Percentiles rank a stretch among this genome's conserved stretches.
phyloP scores from a whole-genome alignment of 2,797 vertebrate species.

The Simalia tracyae region DNA sequence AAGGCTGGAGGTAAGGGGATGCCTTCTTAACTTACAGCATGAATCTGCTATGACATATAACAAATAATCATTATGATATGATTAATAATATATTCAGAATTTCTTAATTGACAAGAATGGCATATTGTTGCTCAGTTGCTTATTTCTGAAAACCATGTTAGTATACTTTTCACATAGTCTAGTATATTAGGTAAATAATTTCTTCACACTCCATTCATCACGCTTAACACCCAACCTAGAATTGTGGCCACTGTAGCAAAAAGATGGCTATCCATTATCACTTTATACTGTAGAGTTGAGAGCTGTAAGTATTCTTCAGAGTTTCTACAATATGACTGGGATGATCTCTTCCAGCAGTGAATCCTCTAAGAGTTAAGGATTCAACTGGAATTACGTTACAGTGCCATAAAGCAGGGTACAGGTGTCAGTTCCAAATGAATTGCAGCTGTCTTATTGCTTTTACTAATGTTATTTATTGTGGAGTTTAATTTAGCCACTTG shows the following conservation, averaged over 20 bases:
- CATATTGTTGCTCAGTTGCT: too few species aligned
- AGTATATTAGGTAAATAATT: neutral
- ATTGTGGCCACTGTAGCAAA: neutral
- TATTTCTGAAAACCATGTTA: neutral
- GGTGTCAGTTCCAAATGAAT: conserved; percentile 4
- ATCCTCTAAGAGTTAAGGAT: neutral
- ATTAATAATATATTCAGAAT: neutral
- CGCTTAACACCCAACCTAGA: neutral
- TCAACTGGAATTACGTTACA: neutral
- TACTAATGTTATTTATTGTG: neutral
- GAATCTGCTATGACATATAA: neutral
- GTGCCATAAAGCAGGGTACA: neutral
- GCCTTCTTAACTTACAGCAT: neutral
- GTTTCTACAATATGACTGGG: neutral
- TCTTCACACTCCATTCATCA: neutral
- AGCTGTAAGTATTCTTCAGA: neutral
- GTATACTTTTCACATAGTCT: neutral
- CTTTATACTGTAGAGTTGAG: neutral
- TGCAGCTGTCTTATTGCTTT: conserved; percentile 7
- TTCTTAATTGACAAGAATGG: neutral
- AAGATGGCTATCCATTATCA: neutral
- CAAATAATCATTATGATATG: neutral
- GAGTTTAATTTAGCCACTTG: neutral
- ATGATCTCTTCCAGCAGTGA: neutral
- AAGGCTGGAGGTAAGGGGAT: too few species aligned